Evolutionary conservation across 2,888 invertebrate genomes (phyloP).

Genomic region (Eurois occulta): DNA sequence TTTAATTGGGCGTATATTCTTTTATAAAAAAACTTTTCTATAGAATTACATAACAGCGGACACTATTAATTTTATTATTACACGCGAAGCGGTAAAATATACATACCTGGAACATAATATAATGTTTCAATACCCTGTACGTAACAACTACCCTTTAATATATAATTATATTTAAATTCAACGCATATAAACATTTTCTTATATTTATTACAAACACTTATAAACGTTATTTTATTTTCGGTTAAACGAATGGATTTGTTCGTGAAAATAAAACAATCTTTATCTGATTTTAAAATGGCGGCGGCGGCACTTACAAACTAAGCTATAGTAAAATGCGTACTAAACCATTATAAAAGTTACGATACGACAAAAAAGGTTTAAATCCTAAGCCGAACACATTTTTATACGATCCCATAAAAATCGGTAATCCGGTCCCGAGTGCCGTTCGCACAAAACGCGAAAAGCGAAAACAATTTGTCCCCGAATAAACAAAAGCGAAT

Average conservation of each 20-base stretch:
- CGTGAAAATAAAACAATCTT: slow-evolving; percentile 16
- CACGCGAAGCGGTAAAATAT: not conserved
- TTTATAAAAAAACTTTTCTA: not conserved
- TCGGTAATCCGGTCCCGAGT: slow-evolving; percentile 51
- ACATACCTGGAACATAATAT: not conserved
- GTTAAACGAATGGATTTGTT: not conserved
- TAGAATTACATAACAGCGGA: not conserved
- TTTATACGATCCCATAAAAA: slow-evolving; percentile 60
- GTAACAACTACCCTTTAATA: not conserved
- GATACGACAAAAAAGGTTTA: slow-evolving; percentile 60
- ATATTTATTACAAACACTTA: not conserved
- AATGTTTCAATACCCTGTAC: not conserved
- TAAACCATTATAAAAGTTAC: slow-evolving; percentile 58
- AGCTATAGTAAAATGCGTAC: slow-evolving; percentile 41
- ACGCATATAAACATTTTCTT: not conserved
- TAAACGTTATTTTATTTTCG: not conserved
- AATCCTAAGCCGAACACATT: slow-evolving; percentile 55
- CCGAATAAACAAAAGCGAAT: slow-evolving; percentile 59
- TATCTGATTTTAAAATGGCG: slow-evolving; percentile 3
- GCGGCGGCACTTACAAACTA: slow-evolving; percentile 37
- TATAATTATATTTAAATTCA: not conserved
- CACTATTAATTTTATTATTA: not conserved
- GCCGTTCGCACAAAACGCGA: slow-evolving; percentile 44
- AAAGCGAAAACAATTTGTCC: slow-evolving; percentile 57
- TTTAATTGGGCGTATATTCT: not conserved